Conservation (phyloP, 2,888 invertebrate genomes). For the Ectemnius lituratus region DNA sequence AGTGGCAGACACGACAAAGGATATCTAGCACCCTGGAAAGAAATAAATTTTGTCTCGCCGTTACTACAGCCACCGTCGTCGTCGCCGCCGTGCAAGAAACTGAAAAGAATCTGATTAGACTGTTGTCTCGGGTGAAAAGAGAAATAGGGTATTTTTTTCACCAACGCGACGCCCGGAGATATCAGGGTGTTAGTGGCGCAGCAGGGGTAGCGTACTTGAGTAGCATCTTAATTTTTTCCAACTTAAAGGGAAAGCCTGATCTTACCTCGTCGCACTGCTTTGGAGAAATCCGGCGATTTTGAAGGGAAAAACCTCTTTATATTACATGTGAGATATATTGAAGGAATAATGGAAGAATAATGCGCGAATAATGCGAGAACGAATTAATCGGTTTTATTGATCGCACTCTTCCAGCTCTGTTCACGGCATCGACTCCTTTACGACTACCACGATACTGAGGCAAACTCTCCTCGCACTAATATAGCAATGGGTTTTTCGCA, state of each 20-base stretch:
- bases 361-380: constrained; percentile 16
- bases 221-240: constrained; percentile 43
- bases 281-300: not conserved
- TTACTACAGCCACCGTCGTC: no score
- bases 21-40: not conserved
- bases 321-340: no score
- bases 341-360: no score
- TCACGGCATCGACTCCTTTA: no score
- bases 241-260: constrained; percentile 12
- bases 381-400: constrained; percentile 12
- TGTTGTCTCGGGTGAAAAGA: constrained; percentile 30
- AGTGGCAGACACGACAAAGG: not conserved
- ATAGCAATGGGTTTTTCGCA: no score
- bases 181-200: not conserved
- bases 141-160: constrained; percentile 21
- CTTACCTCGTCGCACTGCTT: not conserved
- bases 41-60: no score
- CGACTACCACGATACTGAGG: no score
- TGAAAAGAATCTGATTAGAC: constrained; percentile 46
- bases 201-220: constrained; percentile 7
- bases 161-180: no score
- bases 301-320: no score
- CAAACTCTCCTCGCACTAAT: no score
- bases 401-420: constrained; percentile 11
- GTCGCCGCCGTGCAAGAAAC: not conserved